These are phyloP conservation scores for Mallotus villosus DNA, from an alignment of 2,797 vertebrate species.

Conservation along the genomic window DNA sequence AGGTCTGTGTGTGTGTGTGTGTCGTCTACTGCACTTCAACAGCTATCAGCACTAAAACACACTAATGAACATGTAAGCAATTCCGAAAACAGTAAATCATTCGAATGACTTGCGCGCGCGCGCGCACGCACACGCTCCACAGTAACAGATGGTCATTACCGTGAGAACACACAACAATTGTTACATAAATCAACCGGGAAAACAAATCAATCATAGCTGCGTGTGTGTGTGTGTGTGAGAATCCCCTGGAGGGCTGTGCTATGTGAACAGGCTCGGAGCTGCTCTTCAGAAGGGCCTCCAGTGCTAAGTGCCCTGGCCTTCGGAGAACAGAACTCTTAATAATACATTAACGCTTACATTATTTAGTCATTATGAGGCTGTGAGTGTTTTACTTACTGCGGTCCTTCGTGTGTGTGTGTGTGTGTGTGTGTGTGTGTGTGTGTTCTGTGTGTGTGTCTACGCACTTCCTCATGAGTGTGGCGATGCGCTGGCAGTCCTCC, in stretches of 20 bases:
- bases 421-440: background rate
- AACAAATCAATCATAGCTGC: background rate
- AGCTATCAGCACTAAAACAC: background rate
- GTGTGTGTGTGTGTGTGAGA: conserved; percentile 4
- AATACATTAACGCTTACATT: conserved; percentile 4
- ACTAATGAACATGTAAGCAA: background rate
- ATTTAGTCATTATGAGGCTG: background rate
- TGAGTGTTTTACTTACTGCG: background rate
- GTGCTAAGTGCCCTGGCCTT: background rate
- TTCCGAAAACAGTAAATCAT: no score
- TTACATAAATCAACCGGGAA: conserved; percentile 7
- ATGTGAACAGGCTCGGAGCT: no score
- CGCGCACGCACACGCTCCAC: background rate
- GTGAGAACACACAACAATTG: background rate
- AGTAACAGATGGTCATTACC: no score
- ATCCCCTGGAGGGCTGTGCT: background rate
- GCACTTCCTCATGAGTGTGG: conserved; percentile 93
- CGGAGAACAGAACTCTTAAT: background rate
- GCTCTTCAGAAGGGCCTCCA: no score
- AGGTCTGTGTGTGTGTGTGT: background rate
- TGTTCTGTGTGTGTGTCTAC: conserved; percentile 51
- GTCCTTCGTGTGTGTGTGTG: background rate
- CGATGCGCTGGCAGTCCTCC: conserved; percentile 93
- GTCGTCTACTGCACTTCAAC: background rate
- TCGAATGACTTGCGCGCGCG: background rate